Base-by-base conservation (phyloP, 2,113 vertebrate species). In the Mirza zaza region DNA sequence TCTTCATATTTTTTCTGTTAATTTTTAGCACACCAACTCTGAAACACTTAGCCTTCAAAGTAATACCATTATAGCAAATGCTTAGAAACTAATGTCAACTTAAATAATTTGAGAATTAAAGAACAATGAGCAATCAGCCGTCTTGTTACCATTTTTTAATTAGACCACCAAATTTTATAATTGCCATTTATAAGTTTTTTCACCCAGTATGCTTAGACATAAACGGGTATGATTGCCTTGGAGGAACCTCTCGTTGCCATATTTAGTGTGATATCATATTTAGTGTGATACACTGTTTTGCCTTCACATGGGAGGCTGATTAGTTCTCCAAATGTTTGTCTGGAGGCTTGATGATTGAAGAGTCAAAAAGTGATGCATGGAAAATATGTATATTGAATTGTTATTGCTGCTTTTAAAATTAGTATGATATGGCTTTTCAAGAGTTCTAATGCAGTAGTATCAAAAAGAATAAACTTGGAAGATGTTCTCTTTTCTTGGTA, bases 131-230 rank as follows among this genome's bases (percentile, higher is more conserved):
- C 13, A 67, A 48, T 91, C 61, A n/a, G 76, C 79, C 96, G 96
- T 92, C 92, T 93, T 97, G 42, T 82, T 93, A 68, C 85, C 42
- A 89, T 98, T 89, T 80, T 97, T 92, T 98, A 98, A 68, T 23
- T 55, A 75, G 68, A 70, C 10, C 2, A 55, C 8, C 3, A 5
- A 73, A 93, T 61, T 90, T 93, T 94, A 63, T 70, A 75, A 27
- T 81, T 96, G 36, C 77, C 14, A 50, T 50, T 95, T 97, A 87
- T 81, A 96, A 95, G 8, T 14, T 96, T 27, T 45, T 97, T 95
- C 93, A 57, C 70, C 55, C 90, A 90, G 12, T 36, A 86, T 75
- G 1, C 36, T 36, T 77, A 93, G 59, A 96, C 94, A 95, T 94
- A 67, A 86, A 85, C 92, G 84, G 89, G 91, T 93, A 32, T 92